Evolutionary conservation across 2,113 vertebrate species (phyloP).

Genomic region (Ivindomyrus marchei): DNA sequence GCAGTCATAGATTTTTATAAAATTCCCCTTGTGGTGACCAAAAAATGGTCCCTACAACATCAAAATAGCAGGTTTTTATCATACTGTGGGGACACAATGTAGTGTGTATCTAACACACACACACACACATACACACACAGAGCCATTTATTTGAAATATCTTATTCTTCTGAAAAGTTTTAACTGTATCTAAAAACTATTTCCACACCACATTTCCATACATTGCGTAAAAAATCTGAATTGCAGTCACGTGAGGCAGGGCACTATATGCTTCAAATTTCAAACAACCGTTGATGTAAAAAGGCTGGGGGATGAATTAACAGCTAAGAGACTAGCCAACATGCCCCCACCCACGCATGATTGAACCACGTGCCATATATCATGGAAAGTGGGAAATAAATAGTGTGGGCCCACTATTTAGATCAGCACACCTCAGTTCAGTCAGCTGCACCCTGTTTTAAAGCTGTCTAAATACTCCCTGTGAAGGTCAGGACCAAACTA

Average conservation of each 20-base stretch:
- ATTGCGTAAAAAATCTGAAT: background rate
- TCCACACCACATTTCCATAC: background rate
- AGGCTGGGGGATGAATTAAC: background rate
- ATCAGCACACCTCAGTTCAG: background rate
- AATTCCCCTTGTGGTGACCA: too few relatives aligned
- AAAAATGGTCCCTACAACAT: too few relatives aligned
- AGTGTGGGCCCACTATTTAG: constrained; percentile 3
- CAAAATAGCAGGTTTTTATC: too few relatives aligned
- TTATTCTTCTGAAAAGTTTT: background rate
- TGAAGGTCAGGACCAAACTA: constrained; percentile 2
- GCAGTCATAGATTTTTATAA: too few relatives aligned
- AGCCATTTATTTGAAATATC: background rate
- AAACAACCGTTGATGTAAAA: background rate
- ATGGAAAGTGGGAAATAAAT: constrained; percentile 12
- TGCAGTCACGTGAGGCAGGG: background rate
- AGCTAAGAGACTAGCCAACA: background rate
- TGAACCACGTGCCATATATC: constrained; percentile 9
- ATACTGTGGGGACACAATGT: too few relatives aligned
- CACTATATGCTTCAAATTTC: background rate
- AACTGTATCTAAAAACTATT: background rate
- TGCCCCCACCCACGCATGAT: background rate
- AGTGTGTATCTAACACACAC: background rate
- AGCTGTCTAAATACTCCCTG: constrained; percentile 20
- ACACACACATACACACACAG: background rate
- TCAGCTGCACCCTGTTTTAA: constrained; percentile 16